phyloP scores from a whole-genome alignment of 2,113 vertebrate species.

The Rhea americana region DNA sequence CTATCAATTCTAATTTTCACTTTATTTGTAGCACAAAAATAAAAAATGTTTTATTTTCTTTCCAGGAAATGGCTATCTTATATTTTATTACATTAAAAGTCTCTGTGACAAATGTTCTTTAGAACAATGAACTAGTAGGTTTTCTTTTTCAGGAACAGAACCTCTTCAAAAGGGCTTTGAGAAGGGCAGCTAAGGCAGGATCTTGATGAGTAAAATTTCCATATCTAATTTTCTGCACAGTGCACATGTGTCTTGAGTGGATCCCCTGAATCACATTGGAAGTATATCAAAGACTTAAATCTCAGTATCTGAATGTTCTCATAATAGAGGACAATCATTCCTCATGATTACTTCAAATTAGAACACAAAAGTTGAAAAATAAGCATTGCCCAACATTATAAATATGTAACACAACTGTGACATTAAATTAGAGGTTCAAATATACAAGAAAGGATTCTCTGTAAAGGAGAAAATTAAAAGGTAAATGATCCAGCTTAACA shows the following conservation, averaged over 20 bases:
- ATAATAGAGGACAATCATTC: not conserved
- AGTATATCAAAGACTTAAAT: not conserved
- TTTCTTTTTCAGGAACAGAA: not conserved
- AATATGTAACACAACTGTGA: rapidly evolving
- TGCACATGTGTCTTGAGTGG: not conserved
- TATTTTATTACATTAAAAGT: not conserved
- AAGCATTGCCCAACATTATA: not conserved
- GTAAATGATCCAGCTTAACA: not conserved
- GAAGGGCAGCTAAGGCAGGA: not conserved
- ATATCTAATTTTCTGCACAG: not conserved
- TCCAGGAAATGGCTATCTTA: not conserved
- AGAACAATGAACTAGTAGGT: not conserved
- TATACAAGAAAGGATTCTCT: not conserved
- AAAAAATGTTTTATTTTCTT: not conserved
- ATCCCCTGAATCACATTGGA: not conserved
- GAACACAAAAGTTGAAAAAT: not conserved
- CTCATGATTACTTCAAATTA: not conserved
- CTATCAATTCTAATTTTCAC: not conserved
- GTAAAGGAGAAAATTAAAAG: not conserved
- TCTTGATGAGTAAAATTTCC: not conserved
- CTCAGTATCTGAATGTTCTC: not conserved
- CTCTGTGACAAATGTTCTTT: not conserved
- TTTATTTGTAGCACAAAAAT: not conserved
- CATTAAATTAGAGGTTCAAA: not conserved
- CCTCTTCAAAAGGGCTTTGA: not conserved